Conservation (phyloP, 1,140 invertebrate genomes). For the Pseudoatta argentina region DNA sequence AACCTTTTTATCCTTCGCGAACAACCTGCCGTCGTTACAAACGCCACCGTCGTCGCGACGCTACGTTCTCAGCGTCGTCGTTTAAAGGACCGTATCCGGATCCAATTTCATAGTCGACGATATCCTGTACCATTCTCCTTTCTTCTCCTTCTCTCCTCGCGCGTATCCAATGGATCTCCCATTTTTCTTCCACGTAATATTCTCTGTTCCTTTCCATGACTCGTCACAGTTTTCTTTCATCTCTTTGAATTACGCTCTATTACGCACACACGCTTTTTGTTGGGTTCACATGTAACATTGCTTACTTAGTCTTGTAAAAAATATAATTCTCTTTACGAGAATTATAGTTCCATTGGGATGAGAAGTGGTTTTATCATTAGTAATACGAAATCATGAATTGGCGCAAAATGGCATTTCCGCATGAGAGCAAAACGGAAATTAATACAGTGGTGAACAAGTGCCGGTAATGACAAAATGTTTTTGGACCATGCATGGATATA, state of each 20-base stretch:
- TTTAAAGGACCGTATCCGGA: conserved; percentile 65
- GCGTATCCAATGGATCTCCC: conserved; percentile 26
- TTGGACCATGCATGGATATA: conserved; percentile 18
- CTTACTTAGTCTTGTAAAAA: background rate
- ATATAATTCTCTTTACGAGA: background rate
- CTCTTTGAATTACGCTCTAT: conserved; percentile 38
- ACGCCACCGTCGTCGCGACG: conserved; percentile 52
- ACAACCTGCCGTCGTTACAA: conserved; percentile 67
- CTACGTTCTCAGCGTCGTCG: conserved; percentile 57
- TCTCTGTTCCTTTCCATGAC: conserved; percentile 4
- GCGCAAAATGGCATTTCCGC: conserved; percentile 51
- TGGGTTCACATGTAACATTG: conserved; percentile 31
- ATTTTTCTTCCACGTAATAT: conserved; percentile 29
- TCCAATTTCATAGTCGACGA: conserved; percentile 63
- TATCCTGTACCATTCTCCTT: conserved; percentile 16
- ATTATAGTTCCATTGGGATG: background rate
- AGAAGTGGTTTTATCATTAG: conserved; percentile 33
- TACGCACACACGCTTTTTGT: conserved; percentile 25
- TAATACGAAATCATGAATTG: conserved; percentile 39
- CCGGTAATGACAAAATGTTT: conserved; percentile 57
- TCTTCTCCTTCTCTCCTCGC: background rate
- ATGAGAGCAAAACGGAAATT: conserved; percentile 59
- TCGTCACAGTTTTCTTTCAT: conserved; percentile 17
- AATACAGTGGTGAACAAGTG: conserved; percentile 54
- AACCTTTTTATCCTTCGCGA: conserved; percentile 74